Evolutionary conservation across 2,888 invertebrate genomes (phyloP).

Genomic region (Cerastoderma edule): DNA sequence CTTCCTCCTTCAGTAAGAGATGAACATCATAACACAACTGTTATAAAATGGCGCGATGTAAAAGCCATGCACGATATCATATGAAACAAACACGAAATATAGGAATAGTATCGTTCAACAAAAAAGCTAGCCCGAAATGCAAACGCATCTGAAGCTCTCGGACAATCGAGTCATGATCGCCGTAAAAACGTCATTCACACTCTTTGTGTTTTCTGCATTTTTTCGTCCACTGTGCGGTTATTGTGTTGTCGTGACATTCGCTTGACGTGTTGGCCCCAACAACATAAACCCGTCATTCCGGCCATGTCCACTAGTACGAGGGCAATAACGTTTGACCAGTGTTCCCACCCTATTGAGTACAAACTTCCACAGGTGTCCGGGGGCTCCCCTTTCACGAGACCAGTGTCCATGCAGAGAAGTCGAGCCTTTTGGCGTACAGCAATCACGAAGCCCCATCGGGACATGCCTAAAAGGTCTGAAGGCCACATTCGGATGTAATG

Average conservation of each 20-base stretch:
- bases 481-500: no score
- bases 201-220: slow-evolving; percentile 7
- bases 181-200: slow-evolving; percentile 24
- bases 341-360: slow-evolving; percentile 48
- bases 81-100: no score
- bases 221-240: slow-evolving; percentile 12
- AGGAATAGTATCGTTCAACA: no score
- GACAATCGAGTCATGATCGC: neutral
- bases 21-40: no score
- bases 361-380: slow-evolving; percentile 42
- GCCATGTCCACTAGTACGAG: slow-evolving; percentile 20
- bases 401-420: slow-evolving; percentile 10
- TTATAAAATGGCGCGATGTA: no score
- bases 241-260: slow-evolving; percentile 22
- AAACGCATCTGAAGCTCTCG: no score
- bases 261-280: slow-evolving; percentile 25
- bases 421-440: no score
- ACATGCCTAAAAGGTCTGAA: no score
- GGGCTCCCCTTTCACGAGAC: slow-evolving; percentile 13
- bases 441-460: no score
- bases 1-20: no score
- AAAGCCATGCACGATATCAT: no score
- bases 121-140: no score
- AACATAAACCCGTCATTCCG: slow-evolving; percentile 37
- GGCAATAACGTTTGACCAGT: slow-evolving; percentile 21